phyloP scores from a whole-genome alignment of 30 jellyfish, hydroid and myxozoan genomes.

The Catostylus mosaicus region DNA sequence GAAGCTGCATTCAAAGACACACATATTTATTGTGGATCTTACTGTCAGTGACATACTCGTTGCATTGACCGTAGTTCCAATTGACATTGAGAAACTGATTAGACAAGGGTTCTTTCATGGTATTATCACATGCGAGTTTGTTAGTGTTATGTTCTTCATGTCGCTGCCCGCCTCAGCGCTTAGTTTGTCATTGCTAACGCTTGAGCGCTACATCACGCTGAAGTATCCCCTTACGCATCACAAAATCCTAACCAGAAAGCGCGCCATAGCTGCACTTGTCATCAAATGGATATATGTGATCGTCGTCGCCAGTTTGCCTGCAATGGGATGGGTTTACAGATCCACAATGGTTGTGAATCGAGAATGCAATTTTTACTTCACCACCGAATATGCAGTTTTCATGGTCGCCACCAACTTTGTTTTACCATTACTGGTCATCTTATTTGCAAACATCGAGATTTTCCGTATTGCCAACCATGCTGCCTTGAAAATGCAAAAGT shows the following conservation, averaged over 20 bases:
- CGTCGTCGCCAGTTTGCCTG: conserved; percentile 64
- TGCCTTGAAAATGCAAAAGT: conserved; percentile 60
- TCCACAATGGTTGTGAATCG: conserved; percentile 27
- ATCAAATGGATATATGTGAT: conserved; percentile 78
- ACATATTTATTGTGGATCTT: conserved; percentile 79
- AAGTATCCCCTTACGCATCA: conserved; percentile 71
- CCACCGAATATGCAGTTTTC: conserved; percentile 42
- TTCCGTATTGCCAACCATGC: conserved; percentile 77
- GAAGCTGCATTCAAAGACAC: conserved; percentile 76
- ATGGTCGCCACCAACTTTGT: conserved; percentile 79
- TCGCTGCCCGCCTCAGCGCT: conserved; percentile 89
- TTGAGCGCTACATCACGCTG: conserved; percentile 82
- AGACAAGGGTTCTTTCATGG: conserved; percentile 36
- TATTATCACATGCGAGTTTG: conserved; percentile 63
- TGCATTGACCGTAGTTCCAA: conserved; percentile 69
- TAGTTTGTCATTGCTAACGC: conserved; percentile 73
- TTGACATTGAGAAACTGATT: conserved; percentile 73
- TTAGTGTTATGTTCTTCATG: conserved; percentile 74
- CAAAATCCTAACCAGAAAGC: conserved; percentile 46
- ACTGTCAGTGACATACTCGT: conserved; percentile 80
- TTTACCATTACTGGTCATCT: conserved; percentile 60
- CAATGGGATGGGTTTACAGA: conserved; percentile 64
- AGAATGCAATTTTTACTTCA: conserved; percentile 55
- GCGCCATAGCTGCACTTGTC: conserved; percentile 53
- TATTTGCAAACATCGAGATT: conserved; percentile 71